These are phyloP conservation scores for Acanthopagrus latus DNA, from an alignment of 2,797 vertebrate species.

Conservation along the genomic window DNA sequence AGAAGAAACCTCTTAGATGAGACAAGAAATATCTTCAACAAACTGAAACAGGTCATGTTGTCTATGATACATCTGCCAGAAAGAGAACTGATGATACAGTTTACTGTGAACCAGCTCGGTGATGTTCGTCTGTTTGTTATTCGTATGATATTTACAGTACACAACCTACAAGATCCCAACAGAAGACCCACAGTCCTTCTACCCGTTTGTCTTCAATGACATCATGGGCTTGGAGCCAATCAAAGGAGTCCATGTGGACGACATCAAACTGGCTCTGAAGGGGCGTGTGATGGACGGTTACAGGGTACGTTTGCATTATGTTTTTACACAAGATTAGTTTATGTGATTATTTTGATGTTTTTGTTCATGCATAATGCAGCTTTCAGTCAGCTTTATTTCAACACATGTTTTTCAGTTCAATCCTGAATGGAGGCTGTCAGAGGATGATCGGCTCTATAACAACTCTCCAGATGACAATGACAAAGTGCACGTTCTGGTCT, in stretches of 20 bases:
- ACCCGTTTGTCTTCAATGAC: conserved; percentile 39
- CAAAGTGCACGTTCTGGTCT: conserved; percentile 42
- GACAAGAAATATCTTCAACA: no score
- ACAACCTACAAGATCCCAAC: conserved; percentile 13
- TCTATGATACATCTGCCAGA: no score
- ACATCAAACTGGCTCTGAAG: conserved; percentile 12
- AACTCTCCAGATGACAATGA: neutral
- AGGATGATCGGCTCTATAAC: neutral
- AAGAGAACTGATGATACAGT: no score
- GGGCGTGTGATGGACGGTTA: conserved; percentile 25
- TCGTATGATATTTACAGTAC: conserved; percentile 6
- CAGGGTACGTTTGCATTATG: neutral
- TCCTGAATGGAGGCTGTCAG: neutral
- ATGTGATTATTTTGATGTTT: neutral
- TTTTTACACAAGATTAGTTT: neutral
- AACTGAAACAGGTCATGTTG: no score
- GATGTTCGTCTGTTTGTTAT: no score
- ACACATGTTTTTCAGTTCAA: conserved; percentile 29
- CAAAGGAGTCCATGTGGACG: neutral
- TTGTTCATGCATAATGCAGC: no score
- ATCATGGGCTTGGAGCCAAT: neutral
- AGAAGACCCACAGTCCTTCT: fast-evolving
- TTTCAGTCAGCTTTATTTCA: no score
- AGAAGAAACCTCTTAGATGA: no score
- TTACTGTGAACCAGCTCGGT: no score